Conservation (phyloP, 1,140 invertebrate species). For the Conus ventricosus region DNA sequence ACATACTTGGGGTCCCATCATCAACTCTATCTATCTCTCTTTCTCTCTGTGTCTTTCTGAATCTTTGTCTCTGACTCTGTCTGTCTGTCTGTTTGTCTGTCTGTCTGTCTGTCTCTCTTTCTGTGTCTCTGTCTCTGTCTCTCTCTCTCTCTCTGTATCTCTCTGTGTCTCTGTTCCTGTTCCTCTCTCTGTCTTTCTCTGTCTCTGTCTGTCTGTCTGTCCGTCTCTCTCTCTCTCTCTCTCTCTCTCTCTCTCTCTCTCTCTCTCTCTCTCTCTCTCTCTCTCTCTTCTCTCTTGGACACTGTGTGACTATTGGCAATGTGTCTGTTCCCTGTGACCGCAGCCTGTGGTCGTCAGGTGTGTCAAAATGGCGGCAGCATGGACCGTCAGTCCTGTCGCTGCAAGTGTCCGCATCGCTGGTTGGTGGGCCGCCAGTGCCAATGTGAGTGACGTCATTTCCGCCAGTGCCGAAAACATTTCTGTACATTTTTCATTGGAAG, state of each 20-base stretch:
- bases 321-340: background rate
- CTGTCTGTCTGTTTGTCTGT: no score
- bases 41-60: no score
- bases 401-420: background rate
- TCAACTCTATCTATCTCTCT: no score
- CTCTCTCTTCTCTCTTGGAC: background rate
- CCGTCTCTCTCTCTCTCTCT: no score
- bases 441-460: background rate
- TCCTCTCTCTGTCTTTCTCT: background rate
- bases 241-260: background rate
- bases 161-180: no score
- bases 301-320: background rate
- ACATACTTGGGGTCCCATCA: no score
- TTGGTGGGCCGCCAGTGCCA: background rate
- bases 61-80: no score
- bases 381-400: background rate
- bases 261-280: background rate
- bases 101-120: no score
- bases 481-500: no score
- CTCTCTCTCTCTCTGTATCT: no score
- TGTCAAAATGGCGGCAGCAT: slow-evolving; percentile 2
- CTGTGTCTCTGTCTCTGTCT: no score
- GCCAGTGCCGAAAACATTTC: no score
- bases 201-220: background rate
- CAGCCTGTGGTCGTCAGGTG: background rate